Evolutionary conservation across 2,797 vertebrate species (phyloP).

Genomic region (Lates japonicus): DNA sequence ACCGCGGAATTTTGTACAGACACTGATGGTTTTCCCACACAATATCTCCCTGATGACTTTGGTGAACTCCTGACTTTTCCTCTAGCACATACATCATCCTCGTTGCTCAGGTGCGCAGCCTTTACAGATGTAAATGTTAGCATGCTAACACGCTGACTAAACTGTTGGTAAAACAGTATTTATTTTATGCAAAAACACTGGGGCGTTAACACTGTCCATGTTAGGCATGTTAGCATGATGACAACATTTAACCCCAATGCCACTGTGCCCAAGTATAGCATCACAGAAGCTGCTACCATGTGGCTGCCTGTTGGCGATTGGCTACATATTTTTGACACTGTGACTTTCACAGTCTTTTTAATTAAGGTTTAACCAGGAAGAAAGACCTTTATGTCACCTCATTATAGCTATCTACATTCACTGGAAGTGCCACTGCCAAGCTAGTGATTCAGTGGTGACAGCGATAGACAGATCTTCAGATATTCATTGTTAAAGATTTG

Average conservation of each 20-base stretch:
- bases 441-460: neutral
- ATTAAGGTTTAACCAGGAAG: neutral
- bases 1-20: too few species aligned
- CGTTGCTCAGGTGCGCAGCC: too few species aligned
- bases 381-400: neutral
- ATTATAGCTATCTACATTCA: neutral
- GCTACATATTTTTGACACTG: neutral
- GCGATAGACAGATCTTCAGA: neutral
- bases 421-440: neutral
- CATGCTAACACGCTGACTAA: neutral
- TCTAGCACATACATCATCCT: neutral
- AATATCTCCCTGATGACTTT: neutral
- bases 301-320: neutral
- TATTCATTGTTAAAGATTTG: neutral
- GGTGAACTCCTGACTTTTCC: neutral
- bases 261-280: neutral
- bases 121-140: neutral
- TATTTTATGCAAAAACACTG: too few species aligned
- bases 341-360: neutral
- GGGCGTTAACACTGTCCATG: too few species aligned
- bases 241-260: neutral
- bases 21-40: neutral
- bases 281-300: neutral
- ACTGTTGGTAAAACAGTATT: neutral
- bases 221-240: neutral